Evolutionary conservation across 2,113 vertebrate genomes (phyloP).

Genomic region (Urocolius indicus): DNA sequence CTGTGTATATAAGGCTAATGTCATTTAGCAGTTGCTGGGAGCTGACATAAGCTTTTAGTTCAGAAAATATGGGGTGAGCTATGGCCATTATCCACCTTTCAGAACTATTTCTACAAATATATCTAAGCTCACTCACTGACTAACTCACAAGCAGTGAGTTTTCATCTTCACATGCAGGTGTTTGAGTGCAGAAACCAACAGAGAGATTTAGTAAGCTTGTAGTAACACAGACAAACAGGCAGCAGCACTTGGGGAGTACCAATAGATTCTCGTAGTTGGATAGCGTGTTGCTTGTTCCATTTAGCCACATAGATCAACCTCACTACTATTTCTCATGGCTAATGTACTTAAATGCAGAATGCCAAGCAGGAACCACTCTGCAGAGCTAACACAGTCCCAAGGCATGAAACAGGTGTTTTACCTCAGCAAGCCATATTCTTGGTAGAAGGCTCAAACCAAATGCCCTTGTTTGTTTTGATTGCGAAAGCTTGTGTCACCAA

Average conservation of each 20-base stretch:
- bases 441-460: not conserved
- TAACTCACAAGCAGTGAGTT: not conserved
- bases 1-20: not conserved
- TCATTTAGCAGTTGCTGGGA: not conserved
- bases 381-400: not conserved
- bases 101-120: not conserved
- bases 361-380: not conserved
- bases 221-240: not conserved
- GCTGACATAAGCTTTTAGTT: not conserved
- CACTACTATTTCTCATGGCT: not conserved
- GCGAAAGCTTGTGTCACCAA: not conserved
- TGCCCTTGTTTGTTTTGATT: not conserved
- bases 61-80: not conserved
- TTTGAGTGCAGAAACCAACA: not conserved
- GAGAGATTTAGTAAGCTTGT: not conserved
- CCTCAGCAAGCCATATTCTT: not conserved
- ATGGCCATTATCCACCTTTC: not conserved
- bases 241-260: not conserved
- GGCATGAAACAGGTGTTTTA: not conserved
- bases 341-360: not conserved
- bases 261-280: not conserved
- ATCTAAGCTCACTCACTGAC: not conserved
- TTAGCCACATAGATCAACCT: not conserved
- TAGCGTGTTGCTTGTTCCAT: not conserved
- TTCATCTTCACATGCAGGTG: not conserved